Base-by-base conservation (phyloP, 2,113 vertebrate genomes). In the Antigone vipio region DNA sequence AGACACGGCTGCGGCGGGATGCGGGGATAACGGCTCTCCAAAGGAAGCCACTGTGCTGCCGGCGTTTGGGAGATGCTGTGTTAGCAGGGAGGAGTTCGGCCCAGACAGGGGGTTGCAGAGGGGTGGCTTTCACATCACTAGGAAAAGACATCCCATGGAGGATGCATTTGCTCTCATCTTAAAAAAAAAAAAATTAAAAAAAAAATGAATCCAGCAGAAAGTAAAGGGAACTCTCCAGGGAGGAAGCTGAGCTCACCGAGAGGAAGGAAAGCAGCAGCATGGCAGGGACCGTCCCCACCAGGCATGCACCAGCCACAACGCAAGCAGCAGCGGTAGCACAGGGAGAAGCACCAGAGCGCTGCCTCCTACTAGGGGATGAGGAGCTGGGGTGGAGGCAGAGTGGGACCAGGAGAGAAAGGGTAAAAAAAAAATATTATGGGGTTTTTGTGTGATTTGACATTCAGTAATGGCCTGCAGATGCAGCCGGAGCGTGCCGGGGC, bases 391-490 rank as follows among this genome's bases (percentile, higher is more conserved):
- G 0, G 58, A 78, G 24, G 49, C 58, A 91, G 45, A 89, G 66
- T 6, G 12, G 15, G 64, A 72, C 15, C 12, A 93, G 82, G 71
- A 93, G 18, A 81, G 23, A 68, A 89, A 68, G 19, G 10, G 23
- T n/a, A 5, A 19, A 59, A 64, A 66, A 66, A 45, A 15, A 44
- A 26, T 27, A 45, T 13, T 19, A 34, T 0, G 3, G 29, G 30
- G 22, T 5, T 38, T 82, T 29, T 75, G 49, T 92, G 66, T 73
- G 89, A 88, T 69, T 35, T 82, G 74, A 95, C 95, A 97, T 96
- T 96, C 89, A 94, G 58, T 45, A 59, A 40, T 0, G 0, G 77
- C 66, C 91, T 89, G 89, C 66, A 72, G 29, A 34, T 0, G 4
- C 86, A 87, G 89, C 29, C 1, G 0, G 55, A 60, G 93, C 1